phyloP scores from a whole-genome alignment of 2,113 vertebrate genomes.

The Gadus macrocephalus region DNA sequence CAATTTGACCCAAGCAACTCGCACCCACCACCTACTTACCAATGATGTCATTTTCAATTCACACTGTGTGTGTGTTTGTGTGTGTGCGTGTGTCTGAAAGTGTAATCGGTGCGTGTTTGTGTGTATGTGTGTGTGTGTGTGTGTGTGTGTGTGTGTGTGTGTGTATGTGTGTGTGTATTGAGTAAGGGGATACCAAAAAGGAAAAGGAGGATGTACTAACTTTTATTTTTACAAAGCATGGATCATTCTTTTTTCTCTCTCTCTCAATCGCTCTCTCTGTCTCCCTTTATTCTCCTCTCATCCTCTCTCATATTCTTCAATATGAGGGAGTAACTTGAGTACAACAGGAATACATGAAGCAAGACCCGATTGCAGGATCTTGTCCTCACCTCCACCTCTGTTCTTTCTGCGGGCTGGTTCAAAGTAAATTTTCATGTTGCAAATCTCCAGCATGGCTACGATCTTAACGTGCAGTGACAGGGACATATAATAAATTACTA shows the following conservation, averaged over 20 bases:
- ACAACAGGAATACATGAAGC: no score
- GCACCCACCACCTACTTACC: constrained; percentile 1
- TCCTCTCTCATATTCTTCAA: background rate
- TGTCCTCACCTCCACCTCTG: no score
- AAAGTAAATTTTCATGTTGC: no score
- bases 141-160: background rate
- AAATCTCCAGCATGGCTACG: no score
- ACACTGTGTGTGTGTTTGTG: background rate
- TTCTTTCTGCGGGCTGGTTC: no score
- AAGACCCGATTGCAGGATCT: no score
- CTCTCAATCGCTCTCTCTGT: constrained; percentile 4
- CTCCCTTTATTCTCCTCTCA: background rate
- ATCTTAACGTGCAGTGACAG: no score
- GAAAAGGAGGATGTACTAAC: no score
- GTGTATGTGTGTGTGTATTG: background rate
- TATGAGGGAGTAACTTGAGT: no score
- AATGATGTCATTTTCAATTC: background rate
- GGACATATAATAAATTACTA: no score
- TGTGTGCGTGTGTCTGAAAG: background rate
- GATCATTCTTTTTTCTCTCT: background rate
- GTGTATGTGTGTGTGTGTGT: background rate
- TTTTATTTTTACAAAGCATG: background rate
- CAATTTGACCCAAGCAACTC: background rate
- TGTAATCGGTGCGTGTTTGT: background rate
- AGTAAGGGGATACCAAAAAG: no score